Conservation (phyloP, 2,113 vertebrate genomes). For the Delphinus delphis region DNA sequence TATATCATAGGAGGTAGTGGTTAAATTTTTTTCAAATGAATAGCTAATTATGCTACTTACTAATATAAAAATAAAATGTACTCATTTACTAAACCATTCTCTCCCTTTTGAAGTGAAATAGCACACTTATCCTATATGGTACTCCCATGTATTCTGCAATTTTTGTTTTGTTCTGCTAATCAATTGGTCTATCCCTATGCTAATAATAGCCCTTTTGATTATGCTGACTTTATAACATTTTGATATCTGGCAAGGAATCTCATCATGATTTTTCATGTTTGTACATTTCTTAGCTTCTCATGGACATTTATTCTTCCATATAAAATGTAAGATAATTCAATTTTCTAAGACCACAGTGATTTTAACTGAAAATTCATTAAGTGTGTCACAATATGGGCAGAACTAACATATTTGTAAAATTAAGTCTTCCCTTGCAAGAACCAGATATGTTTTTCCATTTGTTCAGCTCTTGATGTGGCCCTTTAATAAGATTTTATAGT, state of each 20-base stretch:
- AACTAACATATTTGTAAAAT: constrained; percentile 20
- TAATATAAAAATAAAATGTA: neutral
- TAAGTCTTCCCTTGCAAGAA: constrained; percentile 12
- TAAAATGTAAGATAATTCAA: constrained; percentile 42
- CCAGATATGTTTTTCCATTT: neutral
- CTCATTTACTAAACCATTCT: neutral
- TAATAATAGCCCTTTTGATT: neutral
- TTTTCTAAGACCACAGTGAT: constrained; percentile 30
- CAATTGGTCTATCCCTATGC: neutral
- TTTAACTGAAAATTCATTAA: constrained; percentile 51
- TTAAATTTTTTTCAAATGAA: neutral
- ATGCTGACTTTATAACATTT: constrained; percentile 21
- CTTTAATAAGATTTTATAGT: constrained; percentile 28
- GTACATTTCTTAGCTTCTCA: constrained; percentile 39
- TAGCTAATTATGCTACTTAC: neutral
- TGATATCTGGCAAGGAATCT: constrained; percentile 2
- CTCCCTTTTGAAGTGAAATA: constrained; percentile 1
- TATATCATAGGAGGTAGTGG: neutral
- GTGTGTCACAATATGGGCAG: constrained; percentile 13
- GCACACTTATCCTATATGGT: neutral
- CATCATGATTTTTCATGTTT: constrained; percentile 51
- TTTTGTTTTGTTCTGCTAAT: constrained; percentile 22
- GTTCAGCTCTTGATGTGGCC: neutral
- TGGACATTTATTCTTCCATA: constrained; percentile 20
- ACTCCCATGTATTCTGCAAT: neutral